Conservation (phyloP, 1,140 invertebrate species). For the Ectropis grisescens region DNA sequence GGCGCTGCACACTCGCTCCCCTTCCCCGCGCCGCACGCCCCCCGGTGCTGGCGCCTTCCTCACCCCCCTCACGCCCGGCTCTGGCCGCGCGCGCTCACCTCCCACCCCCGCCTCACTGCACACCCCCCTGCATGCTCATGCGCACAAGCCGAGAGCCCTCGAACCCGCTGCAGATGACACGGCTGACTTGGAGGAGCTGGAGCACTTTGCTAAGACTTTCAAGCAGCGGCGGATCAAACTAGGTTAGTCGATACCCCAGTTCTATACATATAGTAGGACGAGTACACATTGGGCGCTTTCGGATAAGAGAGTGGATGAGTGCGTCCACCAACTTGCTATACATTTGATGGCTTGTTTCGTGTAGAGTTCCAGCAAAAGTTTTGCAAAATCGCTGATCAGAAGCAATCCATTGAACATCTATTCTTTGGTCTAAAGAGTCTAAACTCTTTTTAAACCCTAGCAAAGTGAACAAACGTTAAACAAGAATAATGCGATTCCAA, state of each 20-base stretch:
- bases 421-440: too few species aligned
- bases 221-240: slow-evolving; percentile 96
- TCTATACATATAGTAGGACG: too few species aligned
- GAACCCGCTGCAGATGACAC: slow-evolving; percentile 90
- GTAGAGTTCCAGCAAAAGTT: too few species aligned
- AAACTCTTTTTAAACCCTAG: too few species aligned
- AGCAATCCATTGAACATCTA: too few species aligned
- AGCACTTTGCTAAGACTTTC: slow-evolving; percentile 97
- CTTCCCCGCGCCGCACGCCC: slow-evolving; percentile 70
- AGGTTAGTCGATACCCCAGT: slow-evolving; percentile 31
- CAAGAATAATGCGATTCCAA: too few species aligned
- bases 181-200: slow-evolving; percentile 94
- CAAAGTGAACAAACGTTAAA: too few species aligned
- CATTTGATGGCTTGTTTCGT: too few species aligned
- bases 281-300: too few species aligned
- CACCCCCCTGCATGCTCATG: slow-evolving; percentile 72
- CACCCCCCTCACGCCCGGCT: slow-evolving; percentile 30
- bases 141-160: slow-evolving; percentile 71
- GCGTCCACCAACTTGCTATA: too few species aligned
- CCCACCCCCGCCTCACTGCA: slow-evolving; percentile 62
- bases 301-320: too few species aligned
- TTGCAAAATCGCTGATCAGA: too few species aligned
- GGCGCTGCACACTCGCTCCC: slow-evolving; percentile 61
- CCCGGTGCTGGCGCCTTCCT: slow-evolving; percentile 53
- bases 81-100: slow-evolving; percentile 44